phyloP scores from a whole-genome alignment of 2,797 vertebrate species.

The Siniperca obscura region DNA sequence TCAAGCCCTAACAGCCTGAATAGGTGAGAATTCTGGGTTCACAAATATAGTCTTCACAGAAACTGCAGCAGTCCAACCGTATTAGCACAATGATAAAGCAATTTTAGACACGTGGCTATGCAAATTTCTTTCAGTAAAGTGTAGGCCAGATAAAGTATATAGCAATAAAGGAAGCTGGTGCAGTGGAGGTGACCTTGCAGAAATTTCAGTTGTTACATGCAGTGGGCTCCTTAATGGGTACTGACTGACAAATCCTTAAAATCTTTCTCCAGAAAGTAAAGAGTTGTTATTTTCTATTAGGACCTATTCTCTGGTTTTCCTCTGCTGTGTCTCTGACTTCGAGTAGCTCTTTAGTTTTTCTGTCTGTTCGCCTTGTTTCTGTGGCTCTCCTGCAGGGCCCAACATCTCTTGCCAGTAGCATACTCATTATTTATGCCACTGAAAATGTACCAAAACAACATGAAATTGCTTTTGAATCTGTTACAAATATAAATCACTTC shows the following conservation, averaged over 20 bases:
- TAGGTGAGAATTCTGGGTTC: constrained; percentile 31
- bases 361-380: constrained; percentile 33
- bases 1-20: constrained; percentile 30
- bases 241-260: constrained; percentile 14
- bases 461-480: constrained; percentile 46
- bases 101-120: constrained; percentile 13
- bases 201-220: background rate
- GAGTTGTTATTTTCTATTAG: constrained; percentile 14
- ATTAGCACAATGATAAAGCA: background rate
- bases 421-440: constrained; percentile 52
- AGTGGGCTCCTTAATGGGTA: constrained; percentile 3
- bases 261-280: constrained; percentile 13
- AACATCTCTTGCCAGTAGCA: constrained; percentile 39
- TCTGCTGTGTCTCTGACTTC: background rate
- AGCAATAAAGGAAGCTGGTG: background rate
- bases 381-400: constrained; percentile 45
- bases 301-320: background rate
- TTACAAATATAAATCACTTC: constrained; percentile 45
- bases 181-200: constrained; percentile 17
- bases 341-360: constrained; percentile 27
- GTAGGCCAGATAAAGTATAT: constrained; percentile 1
- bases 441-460: constrained; percentile 57
- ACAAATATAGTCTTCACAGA: constrained; percentile 33
- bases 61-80: constrained; percentile 17
- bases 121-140: constrained; percentile 16